Conservation (phyloP, 53 echinoderm and acorn worm species). For the Holothuria scabra region DNA sequence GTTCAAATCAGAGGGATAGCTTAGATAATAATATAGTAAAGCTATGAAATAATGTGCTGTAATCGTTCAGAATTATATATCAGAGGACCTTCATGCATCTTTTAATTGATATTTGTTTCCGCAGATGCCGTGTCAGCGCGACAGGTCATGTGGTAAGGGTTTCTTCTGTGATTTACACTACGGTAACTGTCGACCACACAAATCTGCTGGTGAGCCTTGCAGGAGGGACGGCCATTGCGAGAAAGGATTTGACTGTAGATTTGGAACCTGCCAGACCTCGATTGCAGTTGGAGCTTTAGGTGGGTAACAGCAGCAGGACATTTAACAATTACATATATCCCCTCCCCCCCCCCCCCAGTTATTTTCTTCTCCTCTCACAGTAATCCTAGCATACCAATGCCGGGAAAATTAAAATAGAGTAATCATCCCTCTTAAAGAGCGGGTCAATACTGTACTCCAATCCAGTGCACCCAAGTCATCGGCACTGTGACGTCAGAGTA, state of each 20-base stretch:
- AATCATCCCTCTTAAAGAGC: too few relatives aligned
- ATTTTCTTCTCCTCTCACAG: too few relatives aligned
- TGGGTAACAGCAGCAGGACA: not conserved
- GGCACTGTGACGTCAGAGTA: too few relatives aligned
- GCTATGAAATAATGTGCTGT: not conserved
- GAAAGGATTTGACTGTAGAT: slow-evolving; percentile 84
- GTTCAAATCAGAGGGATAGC: too few relatives aligned
- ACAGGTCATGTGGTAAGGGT: slow-evolving; percentile 86
- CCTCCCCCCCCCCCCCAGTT: too few relatives aligned
- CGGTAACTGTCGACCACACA: slow-evolving; percentile 82
- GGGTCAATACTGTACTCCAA: too few relatives aligned
- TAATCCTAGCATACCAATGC: too few relatives aligned
- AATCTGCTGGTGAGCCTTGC: slow-evolving; percentile 67
- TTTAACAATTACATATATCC: too few relatives aligned
- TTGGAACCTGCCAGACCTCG: slow-evolving; percentile 75
- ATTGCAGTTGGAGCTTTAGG: slow-evolving; percentile 65
- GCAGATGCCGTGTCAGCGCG: slow-evolving; percentile 72
- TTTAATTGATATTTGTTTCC: not conserved
- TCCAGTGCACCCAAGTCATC: too few relatives aligned
- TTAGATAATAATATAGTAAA: not conserved
- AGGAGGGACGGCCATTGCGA: slow-evolving; percentile 92
- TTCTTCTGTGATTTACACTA: slow-evolving; percentile 92
- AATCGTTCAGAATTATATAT: not conserved
- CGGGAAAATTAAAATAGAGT: too few relatives aligned
- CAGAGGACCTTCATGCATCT: not conserved